Evolutionary conservation across 1,140 invertebrate species (phyloP), one percentile per base, ranked within the genome.

Genomic region (Papilio glaucus): DNA sequence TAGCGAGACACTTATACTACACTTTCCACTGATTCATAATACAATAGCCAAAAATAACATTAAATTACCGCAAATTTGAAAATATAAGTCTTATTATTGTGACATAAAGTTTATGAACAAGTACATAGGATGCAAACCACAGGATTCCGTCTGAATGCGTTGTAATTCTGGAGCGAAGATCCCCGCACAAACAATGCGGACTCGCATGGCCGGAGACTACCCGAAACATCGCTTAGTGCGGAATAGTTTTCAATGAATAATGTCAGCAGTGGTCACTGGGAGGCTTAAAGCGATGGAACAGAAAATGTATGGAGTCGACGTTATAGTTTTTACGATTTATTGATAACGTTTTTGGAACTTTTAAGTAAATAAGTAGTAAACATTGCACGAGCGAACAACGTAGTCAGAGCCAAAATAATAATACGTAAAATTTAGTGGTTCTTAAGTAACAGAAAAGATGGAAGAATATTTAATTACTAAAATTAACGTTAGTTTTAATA

Each of bases 221-320:
- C 81, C 83, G 88, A 89, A 89, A 89, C 85, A 85, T 87, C 88
- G 90, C 89, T 91, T 90, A 91, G 82, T 74, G 71, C 75, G 78
- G 88, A 85, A 91, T 90, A 88, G 89, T 89, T 90, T 90, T 85
- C 85, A 85, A 91, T 90, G 89, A 91, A 86, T 90, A 90, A 91
- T 90, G 84, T 81, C 80, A 76, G 79, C 82, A 74, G 81, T 70
- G 75, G 67, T 69, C 67, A 69, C 67, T 69, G 45, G 42, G 67
- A 69, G 67, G 67, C 67, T 69, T 69, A 69, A 15, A 37, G 26
- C 42, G 9, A 5, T 26, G 6, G 73, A 72, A 80, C 63, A 78
- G 9, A 3, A 67, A 60, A 60, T 65, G 15, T 26, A 63, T 78
- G 71, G 77, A 79, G 79, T 62, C 68, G 71, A 24, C 65, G 29